These are phyloP conservation scores for Muricea muricata DNA, from an alignment of 92 coral and sea anemone species.

Conservation along the genomic window DNA sequence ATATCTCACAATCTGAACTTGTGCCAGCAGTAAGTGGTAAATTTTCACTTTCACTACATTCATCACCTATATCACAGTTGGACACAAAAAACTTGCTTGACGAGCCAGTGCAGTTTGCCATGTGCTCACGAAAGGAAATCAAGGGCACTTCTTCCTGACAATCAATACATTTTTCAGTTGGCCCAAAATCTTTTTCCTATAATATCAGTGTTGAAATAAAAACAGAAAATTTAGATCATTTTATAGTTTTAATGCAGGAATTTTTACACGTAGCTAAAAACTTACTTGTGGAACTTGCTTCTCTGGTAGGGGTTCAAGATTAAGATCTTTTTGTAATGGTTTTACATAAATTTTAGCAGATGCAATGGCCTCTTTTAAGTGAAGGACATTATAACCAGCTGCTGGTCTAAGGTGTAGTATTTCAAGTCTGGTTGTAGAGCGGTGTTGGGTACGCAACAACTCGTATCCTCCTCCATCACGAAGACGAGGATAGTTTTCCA, in stretches of 20 bases:
- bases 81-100: no score
- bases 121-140: constrained; percentile 55
- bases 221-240: no score
- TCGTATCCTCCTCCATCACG: constrained; percentile 54
- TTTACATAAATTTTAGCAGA: constrained; percentile 52
- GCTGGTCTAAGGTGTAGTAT: constrained; percentile 21
- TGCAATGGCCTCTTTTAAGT: constrained; percentile 51
- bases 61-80: no score
- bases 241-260: no score
- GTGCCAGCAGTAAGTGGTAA: no score
- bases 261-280: no score
- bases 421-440: constrained; percentile 58
- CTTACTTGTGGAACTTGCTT: no score
- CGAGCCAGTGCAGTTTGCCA: constrained; percentile 54
- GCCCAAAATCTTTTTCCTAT: constrained; percentile 49
- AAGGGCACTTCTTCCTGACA: constrained; percentile 53
- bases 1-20: no score
- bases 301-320: constrained; percentile 46
- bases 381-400: constrained; percentile 54
- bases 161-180: constrained; percentile 51
- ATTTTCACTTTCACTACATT: no score
- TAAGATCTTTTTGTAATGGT: constrained; percentile 54
- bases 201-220: constrained; percentile 2
- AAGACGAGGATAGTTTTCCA: constrained; percentile 55
- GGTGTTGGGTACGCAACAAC: constrained; percentile 52